Conservation (phyloP, 2,888 invertebrate genomes). For the Polyommatus iphigenia region DNA sequence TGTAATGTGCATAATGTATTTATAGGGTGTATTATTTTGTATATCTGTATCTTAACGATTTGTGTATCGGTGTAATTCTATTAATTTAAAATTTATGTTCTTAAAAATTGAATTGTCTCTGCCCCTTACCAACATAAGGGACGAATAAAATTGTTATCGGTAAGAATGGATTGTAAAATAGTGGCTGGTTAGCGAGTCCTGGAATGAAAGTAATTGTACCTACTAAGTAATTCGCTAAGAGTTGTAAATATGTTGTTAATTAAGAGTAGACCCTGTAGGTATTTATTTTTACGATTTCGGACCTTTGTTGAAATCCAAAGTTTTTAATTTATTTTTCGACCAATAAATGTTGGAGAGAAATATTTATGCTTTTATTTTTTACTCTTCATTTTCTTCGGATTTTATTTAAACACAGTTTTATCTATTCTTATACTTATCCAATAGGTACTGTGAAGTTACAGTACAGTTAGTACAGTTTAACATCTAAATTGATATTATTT, state of each 20-base stretch:
- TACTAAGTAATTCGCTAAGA: slow-evolving; percentile 59
- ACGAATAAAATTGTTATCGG: slow-evolving; percentile 63
- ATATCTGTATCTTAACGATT: slow-evolving; percentile 30
- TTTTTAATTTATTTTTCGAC: slow-evolving; percentile 81
- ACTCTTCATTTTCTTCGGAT: not conserved
- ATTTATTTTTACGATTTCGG: slow-evolving; percentile 79
- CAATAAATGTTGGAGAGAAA: slow-evolving; percentile 80
- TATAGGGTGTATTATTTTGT: slow-evolving; percentile 29
- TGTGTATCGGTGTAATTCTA: slow-evolving; percentile 31
- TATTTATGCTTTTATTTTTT: slow-evolving; percentile 52
- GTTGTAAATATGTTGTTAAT: slow-evolving; percentile 75
- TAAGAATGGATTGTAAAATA: slow-evolving; percentile 57
- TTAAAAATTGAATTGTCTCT: slow-evolving; percentile 45
- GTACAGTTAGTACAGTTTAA: not conserved
- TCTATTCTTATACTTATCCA: not conserved
- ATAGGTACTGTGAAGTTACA: not conserved
- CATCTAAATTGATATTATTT: not conserved
- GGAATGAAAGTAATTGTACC: slow-evolving; percentile 58
- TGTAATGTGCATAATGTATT: slow-evolving; percentile 29
- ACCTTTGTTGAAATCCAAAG: slow-evolving; percentile 80
- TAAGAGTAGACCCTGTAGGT: slow-evolving; percentile 74
- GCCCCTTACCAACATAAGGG: slow-evolving; percentile 52
- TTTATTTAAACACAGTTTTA: no score
- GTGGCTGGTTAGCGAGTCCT: slow-evolving; percentile 45
- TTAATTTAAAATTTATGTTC: slow-evolving; percentile 31